A percentile compares a stretch with the other conserved stretches of the same genome.
These are phyloP conservation scores for Pangasius krempfi DNA, from an alignment of 2,797 vertebrate genomes.

Conservation along the genomic window DNA sequence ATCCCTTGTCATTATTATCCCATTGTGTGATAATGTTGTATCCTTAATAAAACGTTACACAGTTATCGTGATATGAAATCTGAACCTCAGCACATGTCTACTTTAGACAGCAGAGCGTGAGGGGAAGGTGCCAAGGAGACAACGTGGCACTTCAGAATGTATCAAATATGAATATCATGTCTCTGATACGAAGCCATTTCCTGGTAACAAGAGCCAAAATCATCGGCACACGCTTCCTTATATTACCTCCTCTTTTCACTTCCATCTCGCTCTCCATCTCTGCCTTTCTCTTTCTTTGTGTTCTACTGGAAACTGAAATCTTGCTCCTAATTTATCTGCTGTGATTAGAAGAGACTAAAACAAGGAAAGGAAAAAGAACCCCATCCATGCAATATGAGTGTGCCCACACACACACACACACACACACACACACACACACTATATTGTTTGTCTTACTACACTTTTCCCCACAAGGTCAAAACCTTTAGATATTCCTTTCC, in stretches of 20 bases:
- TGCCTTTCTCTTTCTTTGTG: background rate
- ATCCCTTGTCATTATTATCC: no score
- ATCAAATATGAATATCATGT: background rate
- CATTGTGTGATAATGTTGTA: background rate
- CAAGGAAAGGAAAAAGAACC: background rate
- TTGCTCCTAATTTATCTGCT: background rate
- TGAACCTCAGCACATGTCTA: background rate
- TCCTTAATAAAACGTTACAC: background rate
- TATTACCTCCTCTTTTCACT: background rate
- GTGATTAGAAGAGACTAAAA: background rate
- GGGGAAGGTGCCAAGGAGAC: background rate
- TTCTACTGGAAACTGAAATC: background rate
- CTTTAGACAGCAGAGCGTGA: background rate
- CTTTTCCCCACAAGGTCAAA: background rate
- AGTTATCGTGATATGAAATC: background rate
- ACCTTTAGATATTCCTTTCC: background rate
- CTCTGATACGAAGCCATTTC: background rate
- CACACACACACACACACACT: background rate
- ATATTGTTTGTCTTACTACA: background rate
- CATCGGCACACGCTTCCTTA: background rate
- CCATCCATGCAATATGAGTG: background rate
- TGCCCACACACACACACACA: background rate
- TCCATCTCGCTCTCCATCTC: background rate
- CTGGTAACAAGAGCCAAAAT: background rate
- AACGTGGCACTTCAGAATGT: background rate